Percentiles rank a stretch among this genome's conserved stretches.
Evolutionary conservation across 2,888 invertebrate species (phyloP).

Genomic region (Pterostichus niger): DNA sequence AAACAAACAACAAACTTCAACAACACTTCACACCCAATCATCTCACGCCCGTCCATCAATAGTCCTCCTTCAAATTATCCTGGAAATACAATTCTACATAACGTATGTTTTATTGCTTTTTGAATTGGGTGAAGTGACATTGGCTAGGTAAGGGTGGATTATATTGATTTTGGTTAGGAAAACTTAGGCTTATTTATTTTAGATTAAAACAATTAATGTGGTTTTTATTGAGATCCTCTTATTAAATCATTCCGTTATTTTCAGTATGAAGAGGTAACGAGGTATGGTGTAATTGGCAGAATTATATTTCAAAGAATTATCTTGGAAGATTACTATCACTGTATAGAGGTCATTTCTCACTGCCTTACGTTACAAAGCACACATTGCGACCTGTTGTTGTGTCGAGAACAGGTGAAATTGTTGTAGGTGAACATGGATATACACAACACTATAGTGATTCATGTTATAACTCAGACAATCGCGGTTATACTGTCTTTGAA

Average conservation of each 20-base stretch:
- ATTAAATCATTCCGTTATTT: too few relatives aligned
- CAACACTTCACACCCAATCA: conserved; percentile 66
- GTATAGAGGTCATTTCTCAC: not conserved
- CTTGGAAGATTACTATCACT: conserved; percentile 2
- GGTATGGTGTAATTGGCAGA: not conserved
- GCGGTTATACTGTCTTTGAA: not conserved
- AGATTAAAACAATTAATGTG: too few relatives aligned
- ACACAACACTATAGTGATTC: conserved; percentile 23
- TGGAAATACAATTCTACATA: conserved; percentile 72
- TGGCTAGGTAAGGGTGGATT: too few relatives aligned
- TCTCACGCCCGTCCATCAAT: conserved; percentile 29
- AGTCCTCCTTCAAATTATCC: conserved; percentile 70
- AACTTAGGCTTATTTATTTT: not conserved
- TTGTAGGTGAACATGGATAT: not conserved
- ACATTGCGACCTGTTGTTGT: conserved; percentile 15
- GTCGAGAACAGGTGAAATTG: conserved; percentile 8
- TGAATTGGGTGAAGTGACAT: not conserved
- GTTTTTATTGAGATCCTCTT: too few relatives aligned
- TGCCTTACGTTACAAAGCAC: conserved; percentile 16
- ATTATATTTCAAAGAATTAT: conserved; percentile 36
- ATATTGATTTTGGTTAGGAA: not conserved
- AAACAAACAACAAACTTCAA: conserved; percentile 68
- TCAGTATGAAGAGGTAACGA: too few relatives aligned
- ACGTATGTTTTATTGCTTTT: not conserved
- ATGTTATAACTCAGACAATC: conserved; percentile 2